Percentiles rank a stretch among this genome's conserved stretches.
Conservation (phyloP, 2,888 invertebrate species). For the Aromia moschata region DNA sequence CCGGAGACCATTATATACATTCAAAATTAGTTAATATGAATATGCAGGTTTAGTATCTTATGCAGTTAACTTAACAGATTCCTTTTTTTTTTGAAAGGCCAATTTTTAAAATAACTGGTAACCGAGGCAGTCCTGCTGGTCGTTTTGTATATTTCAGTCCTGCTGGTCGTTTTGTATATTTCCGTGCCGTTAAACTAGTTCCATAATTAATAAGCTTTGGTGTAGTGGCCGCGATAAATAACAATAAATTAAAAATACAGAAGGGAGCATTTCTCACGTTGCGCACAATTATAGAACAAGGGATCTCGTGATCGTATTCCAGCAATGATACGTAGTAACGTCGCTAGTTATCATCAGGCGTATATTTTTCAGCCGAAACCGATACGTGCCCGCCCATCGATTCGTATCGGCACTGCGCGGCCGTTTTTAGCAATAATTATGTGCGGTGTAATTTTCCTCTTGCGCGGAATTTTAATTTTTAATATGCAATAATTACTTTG, state of each 20-base stretch:
- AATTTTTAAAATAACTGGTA: too few species aligned
- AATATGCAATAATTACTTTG: constrained; percentile 22
- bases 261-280: background rate
- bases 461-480: constrained; percentile 26
- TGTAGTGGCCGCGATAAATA: too few species aligned
- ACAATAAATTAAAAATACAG: background rate
- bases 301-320: background rate
- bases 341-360: constrained; percentile 12
- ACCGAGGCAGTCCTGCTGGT: too few species aligned
- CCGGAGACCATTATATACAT: too few species aligned
- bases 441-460: constrained; percentile 17
- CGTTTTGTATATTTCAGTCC: too few species aligned
- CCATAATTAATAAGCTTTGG: too few species aligned
- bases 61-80: too few species aligned
- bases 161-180: too few species aligned
- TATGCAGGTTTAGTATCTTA: too few species aligned
- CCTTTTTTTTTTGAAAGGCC: too few species aligned
- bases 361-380: constrained; percentile 13
- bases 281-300: background rate
- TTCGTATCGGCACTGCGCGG: constrained; percentile 19
- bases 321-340: constrained; percentile 7
- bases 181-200: too few species aligned
- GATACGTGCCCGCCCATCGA: constrained; percentile 14
- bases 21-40: too few species aligned
- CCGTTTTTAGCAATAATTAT: constrained; percentile 26